These are phyloP conservation scores for Tadarida brasiliensis DNA, from an alignment of 2,797 vertebrate genomes.

Conservation along the genomic window DNA sequence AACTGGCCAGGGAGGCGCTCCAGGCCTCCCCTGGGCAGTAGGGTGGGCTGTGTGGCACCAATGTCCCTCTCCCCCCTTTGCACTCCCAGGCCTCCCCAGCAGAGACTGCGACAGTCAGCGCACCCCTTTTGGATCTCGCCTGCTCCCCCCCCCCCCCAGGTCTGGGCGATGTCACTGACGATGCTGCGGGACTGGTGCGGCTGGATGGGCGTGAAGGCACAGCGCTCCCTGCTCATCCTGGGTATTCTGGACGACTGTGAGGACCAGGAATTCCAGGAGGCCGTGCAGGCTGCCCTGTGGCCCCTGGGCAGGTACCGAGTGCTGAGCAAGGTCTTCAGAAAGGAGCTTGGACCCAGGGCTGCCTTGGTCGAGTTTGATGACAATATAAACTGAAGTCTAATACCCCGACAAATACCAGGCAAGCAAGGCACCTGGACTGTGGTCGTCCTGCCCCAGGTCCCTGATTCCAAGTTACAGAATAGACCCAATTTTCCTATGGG, in stretches of 20 bases:
- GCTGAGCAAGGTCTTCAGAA: slow-evolving; percentile 56
- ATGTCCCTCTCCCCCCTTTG: background rate
- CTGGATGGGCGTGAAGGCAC: background rate
- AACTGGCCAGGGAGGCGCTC: background rate
- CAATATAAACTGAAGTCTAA: slow-evolving; percentile 36
- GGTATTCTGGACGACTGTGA: slow-evolving; percentile 25
- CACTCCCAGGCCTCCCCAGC: background rate
- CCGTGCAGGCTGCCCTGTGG: background rate
- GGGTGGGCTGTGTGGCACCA: background rate
- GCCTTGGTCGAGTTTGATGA: slow-evolving; percentile 64
- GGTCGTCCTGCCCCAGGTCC: slow-evolving; percentile 17
- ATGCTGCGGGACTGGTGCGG: slow-evolving; percentile 62
- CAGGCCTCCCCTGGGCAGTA: background rate
- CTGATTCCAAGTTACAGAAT: background rate
- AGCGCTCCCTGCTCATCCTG: slow-evolving; percentile 62
- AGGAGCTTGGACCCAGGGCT: background rate
- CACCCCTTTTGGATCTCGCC: too few species aligned
- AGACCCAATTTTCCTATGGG: background rate
- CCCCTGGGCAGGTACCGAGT: slow-evolving; percentile 67
- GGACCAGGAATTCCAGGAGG: slow-evolving; percentile 55
- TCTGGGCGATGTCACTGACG: background rate
- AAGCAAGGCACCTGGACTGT: slow-evolving; percentile 35
- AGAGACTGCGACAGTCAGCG: background rate
- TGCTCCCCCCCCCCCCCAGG: background rate
- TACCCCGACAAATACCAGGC: slow-evolving; percentile 60